Evolutionary conservation across 2,888 invertebrate genomes (phyloP).

Genomic region (Pseudococcus jackbeardsleyi): DNA sequence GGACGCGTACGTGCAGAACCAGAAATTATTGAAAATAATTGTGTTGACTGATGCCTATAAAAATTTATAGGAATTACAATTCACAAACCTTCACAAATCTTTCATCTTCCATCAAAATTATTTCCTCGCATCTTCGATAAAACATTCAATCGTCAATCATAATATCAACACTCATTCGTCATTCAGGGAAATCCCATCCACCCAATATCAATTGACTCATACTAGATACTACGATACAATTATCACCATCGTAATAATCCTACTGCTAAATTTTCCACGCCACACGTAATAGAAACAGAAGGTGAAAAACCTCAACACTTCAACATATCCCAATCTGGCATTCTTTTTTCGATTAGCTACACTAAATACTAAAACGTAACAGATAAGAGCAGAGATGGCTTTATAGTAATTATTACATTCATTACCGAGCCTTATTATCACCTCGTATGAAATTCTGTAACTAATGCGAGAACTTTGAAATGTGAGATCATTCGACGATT

Average conservation of each 20-base stretch:
- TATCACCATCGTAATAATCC: background rate
- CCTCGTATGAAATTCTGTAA: background rate
- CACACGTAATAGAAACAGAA: background rate
- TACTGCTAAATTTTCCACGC: background rate
- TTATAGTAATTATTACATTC: background rate
- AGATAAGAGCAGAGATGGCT: background rate
- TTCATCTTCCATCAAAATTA: too few relatives aligned
- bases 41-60: too few relatives aligned
- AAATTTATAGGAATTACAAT: too few relatives aligned
- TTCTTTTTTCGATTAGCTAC: background rate
- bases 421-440: constrained; percentile 32
- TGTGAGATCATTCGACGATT: constrained; percentile 22
- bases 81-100: too few relatives aligned
- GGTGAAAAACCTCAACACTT: background rate
- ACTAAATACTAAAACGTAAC: background rate
- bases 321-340: background rate
- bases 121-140: too few relatives aligned
- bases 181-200: too few relatives aligned
- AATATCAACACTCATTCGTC: too few relatives aligned
- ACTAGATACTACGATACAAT: background rate
- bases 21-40: too few relatives aligned
- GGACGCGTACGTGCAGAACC: too few relatives aligned
- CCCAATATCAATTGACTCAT: too few relatives aligned
- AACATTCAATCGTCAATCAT: too few relatives aligned
- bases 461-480: constrained; percentile 35